Evolutionary conservation across 2,797 vertebrate genomes (phyloP), one percentile per base, ranked within the genome.

Genomic region (Vultur gryphus): DNA sequence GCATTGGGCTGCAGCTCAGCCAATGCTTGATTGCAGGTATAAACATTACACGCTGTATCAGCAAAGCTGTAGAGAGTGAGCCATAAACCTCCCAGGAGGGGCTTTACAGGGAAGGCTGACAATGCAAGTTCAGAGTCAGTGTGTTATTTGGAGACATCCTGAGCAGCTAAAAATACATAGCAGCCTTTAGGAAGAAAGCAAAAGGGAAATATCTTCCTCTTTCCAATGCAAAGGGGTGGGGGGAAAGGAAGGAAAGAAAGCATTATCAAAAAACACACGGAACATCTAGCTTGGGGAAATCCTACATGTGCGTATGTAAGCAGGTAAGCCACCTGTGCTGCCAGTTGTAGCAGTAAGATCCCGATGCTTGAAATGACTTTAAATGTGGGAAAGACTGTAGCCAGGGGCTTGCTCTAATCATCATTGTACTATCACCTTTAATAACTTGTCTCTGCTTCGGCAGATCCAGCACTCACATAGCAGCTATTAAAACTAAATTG

Each of bases 41-140:
- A 93, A 97, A 95, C 92, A 79, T 86, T 64, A 82, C 96, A 62
- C 3, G 92, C 97, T 97, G 94, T 67, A 87, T 98, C 97, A 97
- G 98, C 97, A 97, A 92, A 95, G 96, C 95, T 77, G 91, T 17
- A 4, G 39, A 52, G 78, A 82, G 82, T 11, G 67, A 71, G 78
- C 95, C 48, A 66, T 97, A 97, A 97, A 97, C 95, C 91, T 97
- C 95, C 86, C 33, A 78, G 48, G 33, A 91, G 92, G 89, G 87
- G 73, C 80, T 95, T 43, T 23, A 92, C 90, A 82, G 84, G 95
- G 95, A 95, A 97, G 95, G 96, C 96, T 97, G 96, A 97, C 94
- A 81, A 71, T 79, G 96, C 96, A 95, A 94, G 93, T 97, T 97
- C 95, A 91, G 89, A 96, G 77, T 83, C 93, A 29, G 51, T 70